These are phyloP conservation scores for Hydroisotoma schaefferi DNA, from an alignment of 2,888 invertebrate species.

Conservation along the genomic window DNA sequence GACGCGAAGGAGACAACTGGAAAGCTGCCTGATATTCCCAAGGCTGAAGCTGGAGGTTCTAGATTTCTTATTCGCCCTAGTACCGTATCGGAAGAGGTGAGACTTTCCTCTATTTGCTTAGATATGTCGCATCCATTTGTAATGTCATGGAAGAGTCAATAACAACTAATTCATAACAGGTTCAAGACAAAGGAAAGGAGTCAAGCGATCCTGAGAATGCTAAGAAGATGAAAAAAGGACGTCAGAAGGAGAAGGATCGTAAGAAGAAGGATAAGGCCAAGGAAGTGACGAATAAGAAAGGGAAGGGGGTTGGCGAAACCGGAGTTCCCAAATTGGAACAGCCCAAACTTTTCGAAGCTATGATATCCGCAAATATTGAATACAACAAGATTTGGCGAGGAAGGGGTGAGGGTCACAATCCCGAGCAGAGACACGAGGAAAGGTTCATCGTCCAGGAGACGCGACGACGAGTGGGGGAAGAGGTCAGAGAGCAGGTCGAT, in stretches of 20 bases:
- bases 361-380: slow-evolving; percentile 70
- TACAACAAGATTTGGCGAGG: slow-evolving; percentile 75
- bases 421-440: slow-evolving; percentile 70
- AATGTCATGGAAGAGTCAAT: no score
- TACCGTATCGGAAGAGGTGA: slow-evolving; percentile 21
- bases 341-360: slow-evolving; percentile 69
- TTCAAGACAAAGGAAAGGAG: slow-evolving; percentile 9
- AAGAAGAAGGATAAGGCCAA: slow-evolving; percentile 58
- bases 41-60: slow-evolving; percentile 86
- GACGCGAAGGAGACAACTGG: slow-evolving; percentile 63
- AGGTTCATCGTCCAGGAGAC: slow-evolving; percentile 83
- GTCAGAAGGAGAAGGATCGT: slow-evolving; percentile 56
- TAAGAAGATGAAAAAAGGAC: slow-evolving; percentile 44
- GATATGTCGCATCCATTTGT: no score
- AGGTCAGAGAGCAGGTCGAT: slow-evolving; percentile 71
- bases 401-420: slow-evolving; percentile 71
- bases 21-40: slow-evolving; percentile 86
- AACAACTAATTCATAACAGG: no score
- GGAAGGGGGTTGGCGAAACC: not conserved
- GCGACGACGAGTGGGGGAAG: slow-evolving; percentile 73
- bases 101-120: no score
- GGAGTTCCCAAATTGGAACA: slow-evolving; percentile 59
- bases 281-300: not conserved
- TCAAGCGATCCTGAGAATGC: slow-evolving; percentile 19
- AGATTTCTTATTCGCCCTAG: slow-evolving; percentile 67